Evolutionary conservation across 1,140 invertebrate species (phyloP).

Genomic region (Teleogryllus occipitalis): DNA sequence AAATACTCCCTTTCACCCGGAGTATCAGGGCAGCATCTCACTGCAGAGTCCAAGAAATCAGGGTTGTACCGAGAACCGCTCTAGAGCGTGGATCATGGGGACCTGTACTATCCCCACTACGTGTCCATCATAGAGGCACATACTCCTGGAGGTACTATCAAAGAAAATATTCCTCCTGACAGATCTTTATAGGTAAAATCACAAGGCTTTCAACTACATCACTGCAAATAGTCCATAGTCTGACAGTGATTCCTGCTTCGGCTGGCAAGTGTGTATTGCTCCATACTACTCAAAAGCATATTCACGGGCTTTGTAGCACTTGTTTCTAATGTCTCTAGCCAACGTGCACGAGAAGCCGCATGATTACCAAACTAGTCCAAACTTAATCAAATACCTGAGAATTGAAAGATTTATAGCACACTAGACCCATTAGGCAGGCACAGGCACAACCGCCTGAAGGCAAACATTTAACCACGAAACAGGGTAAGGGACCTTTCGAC

Average conservation of each 20-base stretch:
- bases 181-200: not conserved
- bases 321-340: not conserved
- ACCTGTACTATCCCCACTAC: not conserved
- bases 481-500: not conserved
- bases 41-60: not conserved
- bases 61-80: not conserved
- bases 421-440: not conserved
- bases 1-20: not conserved
- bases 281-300: not conserved
- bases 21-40: not conserved
- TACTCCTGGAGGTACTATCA: not conserved
- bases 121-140: not conserved
- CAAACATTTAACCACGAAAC: not conserved
- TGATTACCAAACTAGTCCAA: not conserved
- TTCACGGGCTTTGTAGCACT: not conserved
- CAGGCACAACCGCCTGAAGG: not conserved
- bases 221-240: not conserved
- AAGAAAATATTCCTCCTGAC: not conserved
- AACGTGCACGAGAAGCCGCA: too few relatives aligned
- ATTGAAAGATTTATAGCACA: not conserved
- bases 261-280: not conserved
- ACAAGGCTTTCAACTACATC: not conserved
- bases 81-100: not conserved
- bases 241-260: not conserved
- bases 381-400: slow-evolving; percentile 5